A percentile compares a stretch with the other conserved stretches of the same genome.
phyloP scores from a whole-genome alignment of 2,113 vertebrate genomes.

The Origma solitaria region DNA sequence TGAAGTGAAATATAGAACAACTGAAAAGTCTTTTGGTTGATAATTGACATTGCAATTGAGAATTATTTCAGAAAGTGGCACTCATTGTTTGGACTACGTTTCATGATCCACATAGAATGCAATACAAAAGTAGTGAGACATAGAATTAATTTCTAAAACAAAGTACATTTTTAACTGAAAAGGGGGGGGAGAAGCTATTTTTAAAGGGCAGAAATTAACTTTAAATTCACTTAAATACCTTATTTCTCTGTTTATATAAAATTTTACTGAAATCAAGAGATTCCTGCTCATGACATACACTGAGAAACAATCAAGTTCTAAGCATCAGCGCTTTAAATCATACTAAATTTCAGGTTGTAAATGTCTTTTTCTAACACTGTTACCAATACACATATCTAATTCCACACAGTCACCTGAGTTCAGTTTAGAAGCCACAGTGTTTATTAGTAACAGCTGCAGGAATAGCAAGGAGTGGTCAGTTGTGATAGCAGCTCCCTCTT shows the following conservation, averaged over 20 bases:
- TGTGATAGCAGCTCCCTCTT: background rate
- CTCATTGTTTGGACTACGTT: background rate
- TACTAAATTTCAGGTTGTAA: background rate
- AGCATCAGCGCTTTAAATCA: background rate
- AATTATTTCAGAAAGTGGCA: background rate
- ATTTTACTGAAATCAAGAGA: background rate
- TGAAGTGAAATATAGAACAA: background rate
- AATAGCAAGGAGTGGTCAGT: fast-evolving
- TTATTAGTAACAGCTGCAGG: background rate
- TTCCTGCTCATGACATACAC: background rate
- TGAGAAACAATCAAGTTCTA: background rate
- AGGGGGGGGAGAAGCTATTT: background rate
- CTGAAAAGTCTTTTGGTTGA: background rate
- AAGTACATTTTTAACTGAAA: background rate
- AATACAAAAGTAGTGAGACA: background rate
- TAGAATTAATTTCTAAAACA: background rate
- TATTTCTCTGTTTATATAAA: background rate
- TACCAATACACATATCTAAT: background rate
- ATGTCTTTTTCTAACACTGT: background rate
- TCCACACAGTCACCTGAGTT: background rate
- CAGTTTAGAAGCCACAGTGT: background rate
- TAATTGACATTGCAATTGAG: background rate
- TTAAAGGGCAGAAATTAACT: background rate
- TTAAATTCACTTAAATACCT: background rate
- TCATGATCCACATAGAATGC: background rate